These are phyloP conservation scores for Cinclus cinclus DNA, from an alignment of 2,113 vertebrate genomes.

Conservation along the genomic window DNA sequence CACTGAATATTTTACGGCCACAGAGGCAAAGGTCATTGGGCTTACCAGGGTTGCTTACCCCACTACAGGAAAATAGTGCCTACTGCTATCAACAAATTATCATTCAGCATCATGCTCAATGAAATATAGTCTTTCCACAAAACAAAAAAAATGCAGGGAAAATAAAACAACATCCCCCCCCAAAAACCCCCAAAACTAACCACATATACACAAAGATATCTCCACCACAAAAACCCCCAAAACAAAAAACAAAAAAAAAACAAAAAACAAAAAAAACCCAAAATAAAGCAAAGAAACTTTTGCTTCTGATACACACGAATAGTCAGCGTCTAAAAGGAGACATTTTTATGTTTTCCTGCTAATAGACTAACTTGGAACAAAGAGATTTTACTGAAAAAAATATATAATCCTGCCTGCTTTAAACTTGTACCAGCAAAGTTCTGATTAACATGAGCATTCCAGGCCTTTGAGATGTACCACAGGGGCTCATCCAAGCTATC, in stretches of 20 bases:
- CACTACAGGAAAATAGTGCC: background rate
- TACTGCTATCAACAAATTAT: background rate
- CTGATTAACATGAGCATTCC: background rate
- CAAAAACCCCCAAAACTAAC: rapidly evolving
- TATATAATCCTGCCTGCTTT: background rate
- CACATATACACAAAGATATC: background rate
- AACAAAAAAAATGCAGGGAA: background rate
- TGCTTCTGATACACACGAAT: background rate
- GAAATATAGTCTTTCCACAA: background rate
- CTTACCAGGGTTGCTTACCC: background rate
- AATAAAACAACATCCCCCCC: background rate
- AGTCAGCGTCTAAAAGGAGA: background rate
- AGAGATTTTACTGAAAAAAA: background rate
- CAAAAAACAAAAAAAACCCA: too few species aligned
- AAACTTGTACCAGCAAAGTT: background rate
- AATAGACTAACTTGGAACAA: background rate
- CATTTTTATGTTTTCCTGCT: background rate
- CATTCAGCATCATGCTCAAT: background rate
- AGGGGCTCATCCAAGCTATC: background rate
- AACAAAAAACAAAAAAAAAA: background rate
- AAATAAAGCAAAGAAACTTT: background rate
- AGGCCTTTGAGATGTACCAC: background rate
- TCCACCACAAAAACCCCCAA: rapidly evolving
- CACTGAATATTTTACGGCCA: background rate
- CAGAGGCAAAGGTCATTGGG: background rate